Evolutionary conservation across 2,888 invertebrate species (phyloP).

Genomic region (Chrysodeixis includens): DNA sequence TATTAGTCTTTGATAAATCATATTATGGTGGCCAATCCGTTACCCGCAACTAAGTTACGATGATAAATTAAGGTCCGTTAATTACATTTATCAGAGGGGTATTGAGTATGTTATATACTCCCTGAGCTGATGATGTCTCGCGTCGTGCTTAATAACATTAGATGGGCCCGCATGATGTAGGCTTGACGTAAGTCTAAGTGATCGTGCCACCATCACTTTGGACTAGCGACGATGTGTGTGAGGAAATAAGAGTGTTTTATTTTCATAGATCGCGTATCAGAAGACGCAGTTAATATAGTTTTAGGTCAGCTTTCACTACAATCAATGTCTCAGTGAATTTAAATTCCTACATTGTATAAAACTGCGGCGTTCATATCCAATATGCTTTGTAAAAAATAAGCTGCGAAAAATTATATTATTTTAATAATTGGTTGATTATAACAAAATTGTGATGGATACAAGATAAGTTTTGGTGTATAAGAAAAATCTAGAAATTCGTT

Average conservation of each 20-base stretch:
- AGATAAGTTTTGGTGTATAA: too few species aligned
- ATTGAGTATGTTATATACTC: neutral
- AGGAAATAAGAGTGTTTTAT: neutral
- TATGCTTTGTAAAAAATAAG: too few species aligned
- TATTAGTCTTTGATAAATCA: neutral
- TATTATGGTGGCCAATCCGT: neutral
- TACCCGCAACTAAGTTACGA: neutral
- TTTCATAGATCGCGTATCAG: too few species aligned
- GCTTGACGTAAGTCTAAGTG: slow-evolving; percentile 1
- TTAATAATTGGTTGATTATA: too few species aligned
- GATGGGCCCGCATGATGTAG: neutral
- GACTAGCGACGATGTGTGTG: neutral
- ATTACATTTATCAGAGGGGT: slow-evolving; percentile 3
- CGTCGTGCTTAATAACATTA: slow-evolving; percentile 1
- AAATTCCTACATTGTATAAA: too few species aligned
- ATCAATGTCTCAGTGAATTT: too few species aligned
- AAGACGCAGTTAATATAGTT: too few species aligned
- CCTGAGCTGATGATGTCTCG: slow-evolving; percentile 1
- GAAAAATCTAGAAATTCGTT: too few species aligned
- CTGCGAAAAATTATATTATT: too few species aligned
- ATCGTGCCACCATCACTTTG: neutral
- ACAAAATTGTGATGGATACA: too few species aligned
- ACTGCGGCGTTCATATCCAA: too few species aligned
- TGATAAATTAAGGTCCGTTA: neutral
- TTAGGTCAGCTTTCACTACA: too few species aligned